A percentile compares a stretch with the other conserved stretches of the same genome.
phyloP scores from a whole-genome alignment of 2,888 invertebrate species.

The Tyria jacobaeae region DNA sequence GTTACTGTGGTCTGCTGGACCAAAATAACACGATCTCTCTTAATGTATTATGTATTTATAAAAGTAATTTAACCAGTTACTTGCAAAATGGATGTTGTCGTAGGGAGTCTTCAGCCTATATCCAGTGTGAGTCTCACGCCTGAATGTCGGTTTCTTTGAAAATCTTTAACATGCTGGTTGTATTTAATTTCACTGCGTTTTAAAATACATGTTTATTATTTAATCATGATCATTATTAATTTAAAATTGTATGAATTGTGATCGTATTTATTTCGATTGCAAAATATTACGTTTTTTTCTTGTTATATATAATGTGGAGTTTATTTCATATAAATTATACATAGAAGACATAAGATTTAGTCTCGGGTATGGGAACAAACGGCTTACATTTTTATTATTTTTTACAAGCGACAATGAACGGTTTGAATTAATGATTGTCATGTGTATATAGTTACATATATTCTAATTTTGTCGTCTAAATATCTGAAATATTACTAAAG shows the following conservation, averaged over 20 bases:
- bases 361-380: slow-evolving; percentile 46
- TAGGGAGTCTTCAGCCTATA: background rate
- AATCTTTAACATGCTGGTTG: slow-evolving; percentile 18
- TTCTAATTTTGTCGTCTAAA: background rate
- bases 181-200: slow-evolving; percentile 29
- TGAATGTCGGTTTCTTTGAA: slow-evolving; percentile 1
- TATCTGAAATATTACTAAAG: background rate
- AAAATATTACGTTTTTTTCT: slow-evolving; percentile 37
- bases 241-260: slow-evolving; percentile 43
- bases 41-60: slow-evolving; percentile 15
- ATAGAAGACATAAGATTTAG: slow-evolving; percentile 16
- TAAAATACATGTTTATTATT: slow-evolving; percentile 25
- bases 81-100: slow-evolving; percentile 5
- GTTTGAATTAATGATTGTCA: background rate
- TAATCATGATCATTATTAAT: slow-evolving; percentile 46
- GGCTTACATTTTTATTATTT: slow-evolving; percentile 17
- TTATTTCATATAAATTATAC: slow-evolving; percentile 41
- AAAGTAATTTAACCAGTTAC: slow-evolving; percentile 15
- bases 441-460: background rate
- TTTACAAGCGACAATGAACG: slow-evolving; percentile 6
- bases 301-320: slow-evolving; percentile 32
- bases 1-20: slow-evolving; percentile 36
- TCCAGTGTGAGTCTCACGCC: background rate
- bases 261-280: slow-evolving; percentile 53
- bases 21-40: slow-evolving; percentile 29